Percentiles rank a stretch among this genome's conserved stretches.
These are phyloP conservation scores for Acanthis flammea DNA, from an alignment of 2,797 vertebrate genomes.

Conservation along the genomic window DNA sequence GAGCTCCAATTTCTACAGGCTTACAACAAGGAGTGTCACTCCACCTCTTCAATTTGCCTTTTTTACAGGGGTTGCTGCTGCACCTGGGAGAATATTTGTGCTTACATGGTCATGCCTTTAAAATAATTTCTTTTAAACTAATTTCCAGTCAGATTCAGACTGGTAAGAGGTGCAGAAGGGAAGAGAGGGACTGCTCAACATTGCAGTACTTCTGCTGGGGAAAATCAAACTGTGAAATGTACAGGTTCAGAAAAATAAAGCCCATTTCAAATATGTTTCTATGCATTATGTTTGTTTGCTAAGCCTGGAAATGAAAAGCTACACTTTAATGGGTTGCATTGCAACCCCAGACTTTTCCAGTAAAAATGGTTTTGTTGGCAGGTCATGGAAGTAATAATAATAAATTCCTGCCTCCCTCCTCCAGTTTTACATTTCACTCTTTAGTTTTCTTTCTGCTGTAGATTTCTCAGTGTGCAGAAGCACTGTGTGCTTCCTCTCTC, in stretches of 20 bases:
- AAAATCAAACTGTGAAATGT: not conserved
- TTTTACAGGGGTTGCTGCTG: not conserved
- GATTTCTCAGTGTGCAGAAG: not conserved
- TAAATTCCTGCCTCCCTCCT: not conserved
- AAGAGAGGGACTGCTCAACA: not conserved
- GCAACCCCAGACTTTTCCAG: not conserved
- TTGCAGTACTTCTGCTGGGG: not conserved
- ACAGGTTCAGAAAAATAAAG: not conserved
- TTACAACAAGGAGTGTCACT: not conserved
- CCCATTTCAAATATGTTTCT: not conserved
- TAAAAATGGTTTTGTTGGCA: constrained; percentile 3
- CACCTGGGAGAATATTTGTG: not conserved
- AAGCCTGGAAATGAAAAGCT: not conserved
- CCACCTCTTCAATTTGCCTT: not conserved
- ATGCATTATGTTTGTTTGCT: not conserved
- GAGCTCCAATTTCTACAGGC: fast-evolving
- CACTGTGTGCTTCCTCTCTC: not conserved
- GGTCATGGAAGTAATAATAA: not conserved
- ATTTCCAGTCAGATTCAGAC: not conserved
- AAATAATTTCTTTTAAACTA: not conserved
- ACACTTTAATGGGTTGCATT: not conserved
- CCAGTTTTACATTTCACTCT: not conserved
- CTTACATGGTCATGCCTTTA: fast-evolving
- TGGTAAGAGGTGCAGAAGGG: not conserved
- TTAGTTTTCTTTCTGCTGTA: not conserved